Evolutionary conservation across 2,113 vertebrate species (phyloP).

Genomic region (Epinephelus cyanopodus): DNA sequence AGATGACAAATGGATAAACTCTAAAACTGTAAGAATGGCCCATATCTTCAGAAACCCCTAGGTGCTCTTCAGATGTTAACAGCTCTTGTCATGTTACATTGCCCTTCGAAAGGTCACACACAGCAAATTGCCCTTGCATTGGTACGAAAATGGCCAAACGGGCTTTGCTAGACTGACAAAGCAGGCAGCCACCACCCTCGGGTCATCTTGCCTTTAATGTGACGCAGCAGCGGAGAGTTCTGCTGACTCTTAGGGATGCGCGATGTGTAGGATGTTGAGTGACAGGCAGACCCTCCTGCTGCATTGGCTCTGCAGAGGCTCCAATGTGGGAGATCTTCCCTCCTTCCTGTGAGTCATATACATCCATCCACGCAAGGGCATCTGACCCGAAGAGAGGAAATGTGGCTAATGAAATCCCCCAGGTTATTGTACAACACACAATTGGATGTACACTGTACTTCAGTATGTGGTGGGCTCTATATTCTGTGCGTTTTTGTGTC

Average conservation of each 20-base stretch:
- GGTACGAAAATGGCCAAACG: slow-evolving; percentile 69
- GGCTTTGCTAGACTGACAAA: slow-evolving; percentile 77
- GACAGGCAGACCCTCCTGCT: slow-evolving; percentile 51
- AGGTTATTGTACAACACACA: slow-evolving; percentile 23
- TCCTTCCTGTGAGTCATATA: slow-evolving; percentile 55
- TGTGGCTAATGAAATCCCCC: slow-evolving; percentile 50
- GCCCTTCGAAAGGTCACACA: slow-evolving; percentile 79
- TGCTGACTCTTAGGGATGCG: slow-evolving; percentile 71
- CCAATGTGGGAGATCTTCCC: slow-evolving; percentile 53
- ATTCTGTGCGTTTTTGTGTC: background rate
- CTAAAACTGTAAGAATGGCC: slow-evolving; percentile 61
- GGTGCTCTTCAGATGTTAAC: slow-evolving; percentile 72
- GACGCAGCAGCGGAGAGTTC: slow-evolving; percentile 69
- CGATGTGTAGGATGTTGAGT: slow-evolving; percentile 60
- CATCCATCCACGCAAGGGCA: slow-evolving; percentile 45
- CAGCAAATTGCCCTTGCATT: slow-evolving; percentile 74
- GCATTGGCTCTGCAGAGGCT: slow-evolving; percentile 28
- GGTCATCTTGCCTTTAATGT: slow-evolving; percentile 71
- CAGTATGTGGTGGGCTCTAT: background rate
- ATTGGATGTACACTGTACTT: background rate
- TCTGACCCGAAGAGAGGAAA: slow-evolving; percentile 49
- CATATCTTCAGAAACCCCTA: slow-evolving; percentile 65
- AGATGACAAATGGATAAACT: slow-evolving; percentile 58
- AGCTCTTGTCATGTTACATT: slow-evolving; percentile 79
- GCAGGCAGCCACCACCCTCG: slow-evolving; percentile 61